Conservation (phyloP, 2,888 invertebrate genomes). For the Periphyllus acericola region DNA sequence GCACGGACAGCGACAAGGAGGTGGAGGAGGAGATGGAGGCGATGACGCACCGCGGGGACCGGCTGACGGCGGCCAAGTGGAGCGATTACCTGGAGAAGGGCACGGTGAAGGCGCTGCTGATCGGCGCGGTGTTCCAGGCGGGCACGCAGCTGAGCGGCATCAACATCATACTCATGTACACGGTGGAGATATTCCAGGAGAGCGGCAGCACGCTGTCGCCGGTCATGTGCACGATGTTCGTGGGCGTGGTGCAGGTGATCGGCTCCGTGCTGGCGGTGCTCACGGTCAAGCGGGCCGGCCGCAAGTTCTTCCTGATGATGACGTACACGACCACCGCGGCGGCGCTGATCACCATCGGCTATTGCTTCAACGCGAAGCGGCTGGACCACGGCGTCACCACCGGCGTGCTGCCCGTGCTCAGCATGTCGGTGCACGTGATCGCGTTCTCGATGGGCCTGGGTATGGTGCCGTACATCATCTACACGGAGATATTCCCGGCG, state of each 20-base stretch:
- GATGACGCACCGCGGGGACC: constrained; percentile 62
- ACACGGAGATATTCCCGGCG: constrained; percentile 69
- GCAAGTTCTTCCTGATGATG: constrained; percentile 68
- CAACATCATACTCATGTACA: constrained; percentile 68
- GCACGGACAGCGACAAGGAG: constrained; percentile 63
- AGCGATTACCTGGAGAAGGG: constrained; percentile 49
- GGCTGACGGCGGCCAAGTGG: constrained; percentile 59
- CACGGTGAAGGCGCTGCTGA: constrained; percentile 67
- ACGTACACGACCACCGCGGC: constrained; percentile 67
- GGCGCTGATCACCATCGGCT: constrained; percentile 66
- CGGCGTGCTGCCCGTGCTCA: constrained; percentile 68
- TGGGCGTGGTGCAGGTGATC: constrained; percentile 68
- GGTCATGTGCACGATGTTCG: constrained; percentile 67
- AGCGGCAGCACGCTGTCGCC: constrained; percentile 66
- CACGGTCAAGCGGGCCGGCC: constrained; percentile 68
- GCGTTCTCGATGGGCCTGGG: constrained; percentile 69
- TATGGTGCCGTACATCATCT: constrained; percentile 68
- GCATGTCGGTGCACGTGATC: constrained; percentile 69
- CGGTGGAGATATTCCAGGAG: constrained; percentile 66
- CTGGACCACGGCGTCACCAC: constrained; percentile 13
- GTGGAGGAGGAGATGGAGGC: constrained; percentile 63
- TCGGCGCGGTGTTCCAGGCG: constrained; percentile 67
- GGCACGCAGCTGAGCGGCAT: constrained; percentile 69
- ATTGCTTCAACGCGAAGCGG: constrained; percentile 66
- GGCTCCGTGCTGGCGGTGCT: constrained; percentile 65